phyloP scores from a whole-genome alignment of 2,113 vertebrate genomes.

The Pelusios castaneus region DNA sequence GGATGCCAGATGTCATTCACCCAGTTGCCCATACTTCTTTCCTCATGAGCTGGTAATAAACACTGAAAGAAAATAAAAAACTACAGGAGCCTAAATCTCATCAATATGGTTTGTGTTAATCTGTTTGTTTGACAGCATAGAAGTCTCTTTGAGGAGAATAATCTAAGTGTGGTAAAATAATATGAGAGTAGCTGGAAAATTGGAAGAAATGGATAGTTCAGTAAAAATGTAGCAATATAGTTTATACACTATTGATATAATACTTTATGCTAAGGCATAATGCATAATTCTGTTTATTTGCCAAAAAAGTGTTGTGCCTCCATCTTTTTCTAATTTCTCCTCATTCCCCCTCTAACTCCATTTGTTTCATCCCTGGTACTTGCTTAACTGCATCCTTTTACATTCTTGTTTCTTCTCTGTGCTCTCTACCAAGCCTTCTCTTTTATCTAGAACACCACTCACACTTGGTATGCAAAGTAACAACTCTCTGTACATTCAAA shows the following conservation, averaged over 20 bases:
- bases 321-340: no score
- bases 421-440: not conserved
- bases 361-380: not conserved
- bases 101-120: not conserved
- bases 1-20: not conserved
- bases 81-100: not conserved
- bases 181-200: not conserved
- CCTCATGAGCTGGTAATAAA: not conserved
- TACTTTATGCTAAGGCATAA: no score
- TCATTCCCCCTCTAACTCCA: not conserved
- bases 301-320: no score
- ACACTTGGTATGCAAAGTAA: not conserved
- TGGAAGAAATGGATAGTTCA: not conserved
- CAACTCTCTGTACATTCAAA: not conserved
- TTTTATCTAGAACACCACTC: not conserved
- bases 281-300: no score
- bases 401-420: not conserved
- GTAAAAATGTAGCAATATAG: not conserved
- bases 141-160: not conserved
- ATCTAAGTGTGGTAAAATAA: not conserved
- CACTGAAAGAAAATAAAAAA: not conserved
- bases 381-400: not conserved
- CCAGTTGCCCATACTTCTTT: not conserved
- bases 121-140: not conserved
- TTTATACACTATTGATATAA: no score